Base-by-base conservation (phyloP, 1,140 invertebrate species). In the Sycophila sp. region DNA sequence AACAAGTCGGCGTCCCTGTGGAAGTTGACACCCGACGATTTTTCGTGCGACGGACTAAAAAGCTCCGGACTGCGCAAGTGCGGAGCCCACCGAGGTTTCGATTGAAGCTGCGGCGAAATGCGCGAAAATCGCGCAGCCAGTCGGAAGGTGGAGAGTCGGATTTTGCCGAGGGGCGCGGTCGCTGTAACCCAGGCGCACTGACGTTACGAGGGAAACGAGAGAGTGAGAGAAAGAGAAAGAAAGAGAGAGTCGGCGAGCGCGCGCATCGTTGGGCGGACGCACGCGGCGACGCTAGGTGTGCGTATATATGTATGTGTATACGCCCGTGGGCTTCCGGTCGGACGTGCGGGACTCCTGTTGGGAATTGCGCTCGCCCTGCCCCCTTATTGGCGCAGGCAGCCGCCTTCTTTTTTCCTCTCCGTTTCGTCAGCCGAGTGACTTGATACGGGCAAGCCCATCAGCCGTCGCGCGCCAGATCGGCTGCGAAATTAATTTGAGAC, bases 111-210 rank as follows among this genome's bases (percentile, higher is more conserved):
- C 38, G 32, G n/a, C 36, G n/a, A n/a, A n/a, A n/a, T n/a, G n/a
- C n/a, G n/a, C n/a, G n/a, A n/a, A n/a, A n/a, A n/a, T n/a, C n/a
- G n/a, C n/a, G n/a, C n/a, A n/a, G n/a, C n/a, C n/a, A n/a, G n/a
- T n/a, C n/a, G n/a, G n/a, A n/a, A n/a, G n/a, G n/a, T n/a, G 58
- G 58, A 42, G 69, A 73, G 69, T 55, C 58, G 58, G 49, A 22
- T 40, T 62, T 67, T 40, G 47, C 59, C 32, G 45, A 15, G 28
- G 49, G 32, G 51, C 67, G 65, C 24, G 40, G 56, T 58, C 55
- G 66, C 38, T 64, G 68, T 60, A 72, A 73, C 56, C 64, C 56
- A 53, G 73, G 67, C 47, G 58, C 66, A 58, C 60, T 49, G 47
- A 32, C 51, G 32, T 40, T 22, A 26, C 42, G 22, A n/a, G 3